Percentiles rank a stretch among this genome's conserved stretches.
These are phyloP conservation scores for Rissa tridactyla DNA, from an alignment of 2,113 vertebrate genomes.

Conservation along the genomic window DNA sequence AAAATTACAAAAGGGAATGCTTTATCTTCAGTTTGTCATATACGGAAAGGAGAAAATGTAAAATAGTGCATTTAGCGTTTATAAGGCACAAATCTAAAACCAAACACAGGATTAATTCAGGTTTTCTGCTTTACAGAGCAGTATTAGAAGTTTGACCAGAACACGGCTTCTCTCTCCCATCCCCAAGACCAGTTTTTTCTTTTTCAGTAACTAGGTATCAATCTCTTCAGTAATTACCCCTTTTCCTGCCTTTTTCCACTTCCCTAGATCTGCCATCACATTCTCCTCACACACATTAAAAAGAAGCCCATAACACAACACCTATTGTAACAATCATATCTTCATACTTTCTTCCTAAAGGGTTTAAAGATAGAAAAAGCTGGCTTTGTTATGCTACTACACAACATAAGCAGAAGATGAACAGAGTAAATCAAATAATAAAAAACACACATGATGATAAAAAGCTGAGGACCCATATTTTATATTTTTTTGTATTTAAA, in stretches of 20 bases:
- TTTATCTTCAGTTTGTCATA: neutral
- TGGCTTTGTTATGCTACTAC: neutral
- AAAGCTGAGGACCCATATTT: neutral
- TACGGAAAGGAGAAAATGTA: neutral
- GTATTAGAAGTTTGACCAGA: neutral
- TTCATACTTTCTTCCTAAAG: neutral
- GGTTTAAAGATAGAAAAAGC: neutral
- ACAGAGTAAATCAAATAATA: neutral
- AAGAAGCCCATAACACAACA: neutral
- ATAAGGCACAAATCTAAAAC: neutral
- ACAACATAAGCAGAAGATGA: neutral
- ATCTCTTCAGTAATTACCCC: neutral
- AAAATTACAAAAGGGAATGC: neutral
- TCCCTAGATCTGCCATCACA: neutral
- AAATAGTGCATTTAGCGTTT: neutral
- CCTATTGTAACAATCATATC: neutral
- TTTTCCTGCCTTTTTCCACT: neutral
- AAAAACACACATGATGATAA: neutral
- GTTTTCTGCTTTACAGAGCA: neutral
- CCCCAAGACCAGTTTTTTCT: neutral
- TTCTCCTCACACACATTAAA: neutral
- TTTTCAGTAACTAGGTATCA: neutral
- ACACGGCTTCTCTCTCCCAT: neutral
- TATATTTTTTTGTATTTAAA: neutral
- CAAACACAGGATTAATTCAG: neutral